Conservation (phyloP, 2,888 invertebrate species). For the Tuberolachnus salignus region DNA sequence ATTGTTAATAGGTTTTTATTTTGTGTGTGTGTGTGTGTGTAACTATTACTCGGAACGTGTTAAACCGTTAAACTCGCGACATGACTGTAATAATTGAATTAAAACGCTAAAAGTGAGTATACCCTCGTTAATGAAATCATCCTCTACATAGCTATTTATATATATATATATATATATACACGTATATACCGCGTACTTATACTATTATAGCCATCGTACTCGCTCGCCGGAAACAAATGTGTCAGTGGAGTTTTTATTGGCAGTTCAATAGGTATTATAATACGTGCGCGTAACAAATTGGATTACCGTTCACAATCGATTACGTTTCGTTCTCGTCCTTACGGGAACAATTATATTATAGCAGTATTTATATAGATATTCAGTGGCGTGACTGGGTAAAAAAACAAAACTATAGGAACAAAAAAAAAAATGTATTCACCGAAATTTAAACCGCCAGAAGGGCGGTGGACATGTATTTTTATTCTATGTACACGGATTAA, state of each 20-base stretch:
- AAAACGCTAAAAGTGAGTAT: conserved; percentile 8
- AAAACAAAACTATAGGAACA: no score
- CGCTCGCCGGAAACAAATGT: conserved; percentile 3
- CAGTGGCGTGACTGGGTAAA: no score
- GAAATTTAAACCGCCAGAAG: no score
- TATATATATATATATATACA: no score
- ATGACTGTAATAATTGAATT: conserved; percentile 13
- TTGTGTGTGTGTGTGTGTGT: no score
- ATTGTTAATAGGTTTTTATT: no score
- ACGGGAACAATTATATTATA: neutral
- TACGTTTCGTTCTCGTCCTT: neutral
- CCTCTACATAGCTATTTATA: neutral
- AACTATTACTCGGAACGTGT: conserved; percentile 2
- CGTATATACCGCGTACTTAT: no score
- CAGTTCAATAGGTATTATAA: conserved; percentile 14
- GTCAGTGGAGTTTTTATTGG: conserved; percentile 15
- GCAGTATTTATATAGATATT: no score
- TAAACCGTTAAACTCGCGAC: conserved; percentile 12
- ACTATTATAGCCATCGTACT: no score
- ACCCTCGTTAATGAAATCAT: conserved; percentile 24
- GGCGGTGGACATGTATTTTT: no score
- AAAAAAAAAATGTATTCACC: no score
- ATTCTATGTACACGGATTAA: no score
- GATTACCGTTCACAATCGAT: conserved; percentile 11
- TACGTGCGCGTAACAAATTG: conserved; percentile 15